Evolutionary conservation across 2,888 invertebrate species (phyloP), one percentile per base, ranked within the genome.

Genomic region (Camptogramma bilineatum): DNA sequence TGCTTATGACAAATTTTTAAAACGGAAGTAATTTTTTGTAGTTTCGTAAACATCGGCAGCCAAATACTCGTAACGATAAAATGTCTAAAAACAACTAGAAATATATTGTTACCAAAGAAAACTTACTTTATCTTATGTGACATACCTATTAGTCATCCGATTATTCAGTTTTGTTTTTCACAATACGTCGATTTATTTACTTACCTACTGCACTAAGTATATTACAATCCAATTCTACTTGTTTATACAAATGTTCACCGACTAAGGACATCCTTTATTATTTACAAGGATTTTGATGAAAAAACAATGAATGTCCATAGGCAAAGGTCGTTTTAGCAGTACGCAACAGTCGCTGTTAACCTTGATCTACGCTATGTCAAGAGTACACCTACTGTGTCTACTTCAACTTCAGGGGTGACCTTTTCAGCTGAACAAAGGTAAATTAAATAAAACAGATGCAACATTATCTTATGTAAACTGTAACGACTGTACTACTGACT

Each of bases 211-310:
- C 51, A 8, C 31, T n/a, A 48, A 31, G 28, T 17, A 28, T 17
- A 52, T 28, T 16, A n/a, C 13, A 17, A 52, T 52, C n/a, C 31
- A 28, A 52, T 17, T 8, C 31, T 48, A n/a, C 55, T 81, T 88
- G 82, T 89, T 86, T 86, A 81, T 78, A 83, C 86, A 89, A 85
- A 81, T 87, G 86, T 82, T 82, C 76, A 76, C 73, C 83, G 78
- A 60, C 75, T 81, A 87, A 89, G 86, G 86, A 88, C 88, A 83
- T 82, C 78, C 81, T 86, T 86, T 85, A 87, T 89, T 88, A 87
- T 87, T 79, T 79, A 84, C 87, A 90, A 90, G 88, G 87, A 88
- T 90, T 87, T 86, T 79, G 70, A 82, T 84, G 82, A 53, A 83
- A 84, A 87, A 80, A 84, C 86, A 86, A 86, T 86, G 83, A 85